Conservation (phyloP, 2,888 invertebrate species). For the Acrobasis suavella region DNA sequence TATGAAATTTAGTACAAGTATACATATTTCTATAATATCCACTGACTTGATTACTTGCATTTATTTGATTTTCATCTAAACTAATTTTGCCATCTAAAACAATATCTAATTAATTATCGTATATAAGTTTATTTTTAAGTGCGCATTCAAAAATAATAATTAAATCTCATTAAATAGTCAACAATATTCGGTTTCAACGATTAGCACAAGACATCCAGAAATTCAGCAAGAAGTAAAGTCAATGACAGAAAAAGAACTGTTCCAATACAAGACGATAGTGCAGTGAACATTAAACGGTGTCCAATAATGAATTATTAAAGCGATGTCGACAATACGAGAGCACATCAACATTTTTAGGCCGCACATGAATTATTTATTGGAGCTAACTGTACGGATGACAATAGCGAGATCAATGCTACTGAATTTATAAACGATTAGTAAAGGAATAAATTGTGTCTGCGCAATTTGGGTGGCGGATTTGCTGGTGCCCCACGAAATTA, state of each 20-base stretch:
- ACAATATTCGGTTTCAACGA: neutral
- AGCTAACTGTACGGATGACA: conserved; percentile 52
- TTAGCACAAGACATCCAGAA: neutral
- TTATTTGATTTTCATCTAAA: too few relatives aligned
- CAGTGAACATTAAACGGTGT: conserved; percentile 1
- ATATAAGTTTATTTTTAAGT: too few relatives aligned
- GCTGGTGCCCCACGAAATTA: neutral
- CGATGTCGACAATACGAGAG: conserved; percentile 27
- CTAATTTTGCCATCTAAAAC: too few relatives aligned
- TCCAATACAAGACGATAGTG: conserved; percentile 3
- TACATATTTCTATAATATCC: too few relatives aligned
- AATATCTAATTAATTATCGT: too few relatives aligned
- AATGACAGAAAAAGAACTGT: conserved; percentile 10
- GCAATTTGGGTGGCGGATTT: conserved; percentile 1
- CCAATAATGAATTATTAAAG: conserved; percentile 12
- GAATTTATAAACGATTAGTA: conserved; percentile 16
- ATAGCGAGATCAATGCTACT: conserved; percentile 36
- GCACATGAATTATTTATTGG: conserved; percentile 53
- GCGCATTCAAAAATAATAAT: too few relatives aligned
- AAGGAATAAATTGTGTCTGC: neutral
- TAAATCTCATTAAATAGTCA: too few relatives aligned
- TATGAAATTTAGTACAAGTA: too few relatives aligned
- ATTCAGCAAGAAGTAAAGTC: neutral
- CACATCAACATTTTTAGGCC: conserved; percentile 40
- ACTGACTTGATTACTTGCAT: too few relatives aligned